phyloP scores from a whole-genome alignment of 2,888 invertebrate species.

The Sisyra nigra region DNA sequence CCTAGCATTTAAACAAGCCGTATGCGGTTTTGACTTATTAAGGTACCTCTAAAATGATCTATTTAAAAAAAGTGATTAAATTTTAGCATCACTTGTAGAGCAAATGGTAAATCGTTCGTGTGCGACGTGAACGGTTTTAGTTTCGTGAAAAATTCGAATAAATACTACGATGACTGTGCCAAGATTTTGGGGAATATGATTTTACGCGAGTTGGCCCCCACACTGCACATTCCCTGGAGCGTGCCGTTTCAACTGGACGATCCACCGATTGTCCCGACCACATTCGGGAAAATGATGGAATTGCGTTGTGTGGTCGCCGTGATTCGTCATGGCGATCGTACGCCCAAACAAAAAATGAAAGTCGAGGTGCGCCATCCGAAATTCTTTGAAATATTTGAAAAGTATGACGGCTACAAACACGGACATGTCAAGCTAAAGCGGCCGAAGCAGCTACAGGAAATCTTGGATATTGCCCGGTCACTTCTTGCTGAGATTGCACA shows the following conservation, averaged over 20 bases:
- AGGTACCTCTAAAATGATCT: conserved; percentile 30
- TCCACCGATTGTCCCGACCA: conserved; percentile 97
- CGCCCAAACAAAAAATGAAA: conserved; percentile 99
- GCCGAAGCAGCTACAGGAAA: conserved; percentile 94
- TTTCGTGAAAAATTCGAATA: conserved; percentile 98
- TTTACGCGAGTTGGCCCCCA: conserved; percentile 82
- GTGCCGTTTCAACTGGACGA: conserved; percentile 95
- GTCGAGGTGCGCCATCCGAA: conserved; percentile 94
- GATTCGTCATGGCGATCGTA: conserved; percentile 94
- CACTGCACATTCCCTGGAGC: conserved; percentile 93
- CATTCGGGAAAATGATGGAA: conserved; percentile 94
- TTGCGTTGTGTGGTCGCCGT: conserved; percentile 91
- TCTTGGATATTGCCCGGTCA: conserved; percentile 88
- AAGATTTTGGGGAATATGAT: conserved; percentile 98
- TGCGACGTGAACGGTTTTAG: conserved; percentile 99
- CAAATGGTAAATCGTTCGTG: conserved; percentile 97
- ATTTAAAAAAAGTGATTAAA: background rate
- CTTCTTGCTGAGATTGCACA: conserved; percentile 80
- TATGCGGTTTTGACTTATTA: conserved; percentile 96
- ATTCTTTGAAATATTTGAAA: conserved; percentile 97
- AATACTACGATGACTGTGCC: conserved; percentile 99
- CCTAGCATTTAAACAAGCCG: conserved; percentile 91
- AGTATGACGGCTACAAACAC: conserved; percentile 88
- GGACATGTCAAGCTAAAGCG: conserved; percentile 95
- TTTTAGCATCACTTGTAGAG: conserved; percentile 34